Evolutionary conservation across 2,797 vertebrate species (phyloP).

Genomic region (Sarcoramphus papa): DNA sequence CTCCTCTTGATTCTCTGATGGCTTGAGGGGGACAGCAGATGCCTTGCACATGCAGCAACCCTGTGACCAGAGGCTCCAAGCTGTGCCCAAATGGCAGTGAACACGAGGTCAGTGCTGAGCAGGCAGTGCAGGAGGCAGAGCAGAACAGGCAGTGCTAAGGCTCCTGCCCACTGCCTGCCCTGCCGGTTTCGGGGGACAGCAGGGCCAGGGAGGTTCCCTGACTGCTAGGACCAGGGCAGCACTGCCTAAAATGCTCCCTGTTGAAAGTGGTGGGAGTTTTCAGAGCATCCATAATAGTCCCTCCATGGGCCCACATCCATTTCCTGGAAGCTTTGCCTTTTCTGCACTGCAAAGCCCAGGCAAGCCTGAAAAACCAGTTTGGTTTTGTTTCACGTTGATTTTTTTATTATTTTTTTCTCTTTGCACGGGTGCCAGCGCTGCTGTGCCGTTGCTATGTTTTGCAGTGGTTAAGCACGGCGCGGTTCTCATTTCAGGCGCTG

Average conservation of each 20-base stretch:
- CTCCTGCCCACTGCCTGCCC: not conserved
- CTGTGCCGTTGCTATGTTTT: slow-evolving; percentile 72
- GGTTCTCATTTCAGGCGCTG: slow-evolving; percentile 62
- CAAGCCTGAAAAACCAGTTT: slow-evolving; percentile 50
- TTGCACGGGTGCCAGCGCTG: not conserved
- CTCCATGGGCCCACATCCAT: not conserved
- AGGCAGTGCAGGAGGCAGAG: not conserved
- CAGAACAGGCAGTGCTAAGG: not conserved
- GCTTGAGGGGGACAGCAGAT: not conserved
- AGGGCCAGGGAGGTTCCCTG: not conserved
- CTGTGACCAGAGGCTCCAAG: not conserved
- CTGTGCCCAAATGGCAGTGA: fast-evolving
- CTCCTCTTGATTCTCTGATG: not conserved
- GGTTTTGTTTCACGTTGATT: not conserved
- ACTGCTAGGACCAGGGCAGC: not conserved
- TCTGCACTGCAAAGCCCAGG: not conserved
- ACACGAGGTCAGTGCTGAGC: not conserved
- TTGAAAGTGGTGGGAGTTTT: not conserved
- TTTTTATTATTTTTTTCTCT: not conserved
- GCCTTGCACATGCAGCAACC: not conserved
- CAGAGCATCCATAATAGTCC: not conserved
- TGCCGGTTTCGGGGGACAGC: not conserved
- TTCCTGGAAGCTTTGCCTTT: slow-evolving; percentile 33
- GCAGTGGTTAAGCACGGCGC: not conserved
- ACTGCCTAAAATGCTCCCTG: not conserved